Evolutionary conservation across 2,113 vertebrate species (phyloP).

Genomic region (Accipiter cooperii): DNA sequence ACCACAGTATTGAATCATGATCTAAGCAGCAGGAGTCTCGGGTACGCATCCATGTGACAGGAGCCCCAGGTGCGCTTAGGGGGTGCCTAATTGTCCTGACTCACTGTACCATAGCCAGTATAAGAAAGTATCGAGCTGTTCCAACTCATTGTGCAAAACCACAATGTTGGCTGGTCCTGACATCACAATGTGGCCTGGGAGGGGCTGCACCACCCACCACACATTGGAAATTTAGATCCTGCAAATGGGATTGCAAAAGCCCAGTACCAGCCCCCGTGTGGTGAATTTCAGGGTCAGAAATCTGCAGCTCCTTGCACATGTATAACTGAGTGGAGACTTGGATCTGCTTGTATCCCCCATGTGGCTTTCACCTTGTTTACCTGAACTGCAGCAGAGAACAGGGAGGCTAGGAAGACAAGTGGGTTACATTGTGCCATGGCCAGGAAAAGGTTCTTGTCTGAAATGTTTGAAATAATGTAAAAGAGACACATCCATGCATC

Average conservation of each 20-base stretch:
- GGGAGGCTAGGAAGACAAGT: background rate
- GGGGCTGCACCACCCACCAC: no score
- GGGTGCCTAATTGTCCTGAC: no score
- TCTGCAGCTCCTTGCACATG: background rate
- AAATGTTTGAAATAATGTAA: background rate
- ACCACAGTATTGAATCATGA: no score
- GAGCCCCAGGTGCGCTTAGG: no score
- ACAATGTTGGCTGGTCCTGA: no score
- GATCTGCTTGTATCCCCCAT: background rate
- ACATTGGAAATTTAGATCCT: background rate
- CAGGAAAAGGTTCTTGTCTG: background rate
- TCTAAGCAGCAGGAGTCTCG: no score
- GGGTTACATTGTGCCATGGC: accelerated
- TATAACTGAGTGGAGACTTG: no score
- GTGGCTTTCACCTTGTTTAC: background rate
- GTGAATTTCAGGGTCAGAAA: background rate
- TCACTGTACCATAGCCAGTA: no score
- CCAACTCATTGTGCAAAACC: no score
- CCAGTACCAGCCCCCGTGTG: accelerated
- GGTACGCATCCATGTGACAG: no score
- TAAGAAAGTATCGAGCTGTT: no score
- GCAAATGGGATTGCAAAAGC: background rate
- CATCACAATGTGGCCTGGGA: no score
- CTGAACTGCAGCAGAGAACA: background rate
- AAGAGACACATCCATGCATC: background rate